phyloP scores from a whole-genome alignment of 1,140 invertebrate species.

The Marisa cornuarietis region DNA sequence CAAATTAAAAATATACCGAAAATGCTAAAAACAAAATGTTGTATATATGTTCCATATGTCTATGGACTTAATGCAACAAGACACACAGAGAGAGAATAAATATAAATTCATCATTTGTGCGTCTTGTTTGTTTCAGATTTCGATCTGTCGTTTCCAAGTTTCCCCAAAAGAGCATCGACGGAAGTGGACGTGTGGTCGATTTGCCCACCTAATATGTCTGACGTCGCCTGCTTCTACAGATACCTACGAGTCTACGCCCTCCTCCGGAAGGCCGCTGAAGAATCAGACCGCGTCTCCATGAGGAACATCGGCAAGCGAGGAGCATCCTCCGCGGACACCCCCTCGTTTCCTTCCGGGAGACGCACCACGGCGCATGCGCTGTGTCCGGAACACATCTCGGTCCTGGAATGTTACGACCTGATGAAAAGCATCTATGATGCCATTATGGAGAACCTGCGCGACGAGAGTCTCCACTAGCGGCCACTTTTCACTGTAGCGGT shows the following conservation, averaged over 20 bases:
- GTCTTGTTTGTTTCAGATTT: not conserved
- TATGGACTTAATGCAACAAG: no score
- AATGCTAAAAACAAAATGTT: no score
- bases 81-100: no score
- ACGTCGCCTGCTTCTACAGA: conserved; percentile 33
- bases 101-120: not conserved
- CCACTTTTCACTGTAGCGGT: no score
- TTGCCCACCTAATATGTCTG: conserved; percentile 21
- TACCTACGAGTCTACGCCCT: conserved; percentile 35
- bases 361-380: not conserved
- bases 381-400: conserved; percentile 15
- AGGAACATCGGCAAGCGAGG: conserved; percentile 35
- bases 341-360: not conserved
- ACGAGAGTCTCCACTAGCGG: not conserved
- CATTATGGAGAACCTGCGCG: not conserved
- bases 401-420: not conserved
- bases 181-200: conserved; percentile 24
- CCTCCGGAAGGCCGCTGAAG: conserved; percentile 28
- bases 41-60: no score
- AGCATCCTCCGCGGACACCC: not conserved
- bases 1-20: no score
- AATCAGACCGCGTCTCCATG: conserved; percentile 25
- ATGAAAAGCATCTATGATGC: not conserved
- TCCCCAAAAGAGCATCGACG: not conserved
- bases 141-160: not conserved